Evolutionary conservation across 2,888 invertebrate species (phyloP).

Genomic region (Beris chalybata): DNA sequence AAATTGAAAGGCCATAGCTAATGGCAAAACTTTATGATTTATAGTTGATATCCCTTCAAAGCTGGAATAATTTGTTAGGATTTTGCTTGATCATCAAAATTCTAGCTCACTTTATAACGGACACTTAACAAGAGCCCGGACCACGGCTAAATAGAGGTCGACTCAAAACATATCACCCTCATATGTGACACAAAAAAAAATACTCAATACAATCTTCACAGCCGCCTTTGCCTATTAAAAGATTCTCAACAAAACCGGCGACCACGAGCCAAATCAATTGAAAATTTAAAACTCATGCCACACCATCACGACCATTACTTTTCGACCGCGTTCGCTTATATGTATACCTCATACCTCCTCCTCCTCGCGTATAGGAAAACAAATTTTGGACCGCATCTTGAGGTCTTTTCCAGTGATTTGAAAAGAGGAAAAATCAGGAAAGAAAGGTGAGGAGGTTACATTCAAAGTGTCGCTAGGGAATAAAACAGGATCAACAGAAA

Average conservation of each 20-base stretch:
- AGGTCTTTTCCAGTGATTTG: conserved; percentile 15
- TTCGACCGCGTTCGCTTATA: neutral
- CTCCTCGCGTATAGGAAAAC: neutral
- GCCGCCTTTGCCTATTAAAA: conserved; percentile 19
- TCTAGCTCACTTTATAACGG: neutral
- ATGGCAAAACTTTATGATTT: too few species aligned
- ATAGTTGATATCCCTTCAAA: too few species aligned
- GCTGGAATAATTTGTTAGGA: neutral
- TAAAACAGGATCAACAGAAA: conserved; percentile 23
- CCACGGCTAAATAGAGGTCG: conserved; percentile 26
- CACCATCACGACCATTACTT: conserved; percentile 7
- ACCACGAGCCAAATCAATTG: conserved; percentile 28
- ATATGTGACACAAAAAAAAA: neutral
- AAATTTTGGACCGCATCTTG: conserved; percentile 16
- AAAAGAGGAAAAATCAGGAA: conserved; percentile 3
- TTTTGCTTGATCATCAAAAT: conserved; percentile 8
- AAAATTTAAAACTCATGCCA: conserved; percentile 14
- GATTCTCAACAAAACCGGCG: conserved; percentile 23
- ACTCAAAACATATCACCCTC: conserved; percentile 28
- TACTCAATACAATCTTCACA: neutral
- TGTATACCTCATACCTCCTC: neutral
- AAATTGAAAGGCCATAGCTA: too few species aligned
- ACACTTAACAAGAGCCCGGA: neutral
- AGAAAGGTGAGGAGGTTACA: conserved; percentile 26
- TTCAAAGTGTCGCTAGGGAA: conserved; percentile 29